Conservation (phyloP, 2,113 vertebrate genomes). For the Okapia johnstoni region DNA sequence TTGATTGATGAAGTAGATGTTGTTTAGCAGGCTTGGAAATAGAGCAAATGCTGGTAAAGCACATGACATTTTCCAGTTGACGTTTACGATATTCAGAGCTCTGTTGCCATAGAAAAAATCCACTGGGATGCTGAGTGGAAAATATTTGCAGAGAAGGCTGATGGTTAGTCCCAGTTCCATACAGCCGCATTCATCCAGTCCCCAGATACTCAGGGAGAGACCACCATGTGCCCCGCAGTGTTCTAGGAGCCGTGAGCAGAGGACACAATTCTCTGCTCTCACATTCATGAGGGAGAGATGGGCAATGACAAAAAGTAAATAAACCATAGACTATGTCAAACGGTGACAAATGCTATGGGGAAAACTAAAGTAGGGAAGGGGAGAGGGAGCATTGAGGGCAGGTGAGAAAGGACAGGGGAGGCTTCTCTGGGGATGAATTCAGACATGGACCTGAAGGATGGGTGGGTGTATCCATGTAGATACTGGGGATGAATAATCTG, state of each 20-base stretch:
- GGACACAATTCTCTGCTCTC: not conserved
- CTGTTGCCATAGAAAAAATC: slow-evolving; percentile 20
- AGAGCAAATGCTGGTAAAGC: slow-evolving; percentile 39
- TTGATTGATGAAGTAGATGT: slow-evolving; percentile 27
- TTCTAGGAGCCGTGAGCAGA: not conserved
- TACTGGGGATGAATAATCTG: not conserved
- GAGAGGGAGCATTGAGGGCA: not conserved
- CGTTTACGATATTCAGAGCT: slow-evolving; percentile 31
- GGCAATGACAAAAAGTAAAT: not conserved
- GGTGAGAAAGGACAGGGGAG: too few relatives aligned
- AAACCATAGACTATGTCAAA: not conserved
- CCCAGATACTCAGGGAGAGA: not conserved
- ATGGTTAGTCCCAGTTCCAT: not conserved
- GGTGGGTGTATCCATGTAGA: not conserved
- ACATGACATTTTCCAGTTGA: slow-evolving; percentile 52
- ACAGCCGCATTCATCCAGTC: not conserved
- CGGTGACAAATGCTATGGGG: not conserved
- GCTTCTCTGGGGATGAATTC: not conserved
- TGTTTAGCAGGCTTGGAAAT: slow-evolving; percentile 35
- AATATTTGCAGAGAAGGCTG: slow-evolving; percentile 5
- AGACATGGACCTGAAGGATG: not conserved
- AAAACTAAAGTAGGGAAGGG: not conserved
- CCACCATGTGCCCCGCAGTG: not conserved
- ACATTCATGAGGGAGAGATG: not conserved
- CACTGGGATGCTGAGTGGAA: slow-evolving; percentile 27